Percentiles rank a stretch among this genome's conserved stretches.
These are phyloP conservation scores for Tetragnatha versicolor DNA, from an alignment of 1,140 invertebrate genomes.

Conservation along the genomic window DNA sequence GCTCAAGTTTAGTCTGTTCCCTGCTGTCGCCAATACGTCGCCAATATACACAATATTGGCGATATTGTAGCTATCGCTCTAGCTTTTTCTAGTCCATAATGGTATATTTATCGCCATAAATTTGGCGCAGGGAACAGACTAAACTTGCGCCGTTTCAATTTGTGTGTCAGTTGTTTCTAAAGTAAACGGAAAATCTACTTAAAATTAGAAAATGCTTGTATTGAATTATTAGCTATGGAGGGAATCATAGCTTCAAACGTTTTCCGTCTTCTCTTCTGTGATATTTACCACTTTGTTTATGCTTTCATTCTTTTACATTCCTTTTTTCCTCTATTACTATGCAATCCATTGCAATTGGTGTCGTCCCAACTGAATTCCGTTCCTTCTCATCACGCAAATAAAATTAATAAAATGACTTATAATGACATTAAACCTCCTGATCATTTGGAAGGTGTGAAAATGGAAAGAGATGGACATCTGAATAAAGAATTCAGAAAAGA, in stretches of 20 bases:
- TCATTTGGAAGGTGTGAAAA: constrained; percentile 54
- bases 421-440: constrained; percentile 50
- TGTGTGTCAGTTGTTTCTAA: too few relatives aligned
- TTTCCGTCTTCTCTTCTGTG: background rate
- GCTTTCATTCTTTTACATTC: background rate
- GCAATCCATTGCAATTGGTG: constrained; percentile 27
- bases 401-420: constrained; percentile 18
- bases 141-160: too few relatives aligned
- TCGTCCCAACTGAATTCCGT: background rate
- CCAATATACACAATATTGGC: too few relatives aligned
- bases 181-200: too few relatives aligned
- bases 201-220: background rate
- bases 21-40: too few relatives aligned
- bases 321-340: background rate
- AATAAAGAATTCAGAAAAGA: constrained; percentile 57
- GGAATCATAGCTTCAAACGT: background rate
- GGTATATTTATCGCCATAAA: too few relatives aligned
- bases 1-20: too few relatives aligned
- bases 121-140: too few relatives aligned
- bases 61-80: too few relatives aligned
- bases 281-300: constrained; percentile 13
- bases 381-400: background rate
- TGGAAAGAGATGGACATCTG: constrained; percentile 57
- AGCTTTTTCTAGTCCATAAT: too few relatives aligned
- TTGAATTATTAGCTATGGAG: background rate